These are phyloP conservation scores for Gymnobelideus leadbeateri DNA, from an alignment of 2,113 vertebrate genomes.

Conservation along the genomic window DNA sequence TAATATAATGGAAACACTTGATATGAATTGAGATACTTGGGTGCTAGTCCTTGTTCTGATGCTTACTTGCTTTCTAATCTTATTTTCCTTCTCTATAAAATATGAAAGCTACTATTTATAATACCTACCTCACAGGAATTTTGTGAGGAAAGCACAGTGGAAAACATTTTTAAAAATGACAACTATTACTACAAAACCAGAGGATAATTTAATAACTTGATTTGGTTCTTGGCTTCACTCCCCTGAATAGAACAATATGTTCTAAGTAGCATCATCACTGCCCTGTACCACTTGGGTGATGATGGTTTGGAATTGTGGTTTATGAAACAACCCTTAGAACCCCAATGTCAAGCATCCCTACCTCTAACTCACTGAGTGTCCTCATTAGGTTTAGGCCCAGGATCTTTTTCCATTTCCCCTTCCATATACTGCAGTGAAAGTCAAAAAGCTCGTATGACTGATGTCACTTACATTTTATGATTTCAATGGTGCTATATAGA, in stretches of 20 bases:
- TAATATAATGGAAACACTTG: neutral
- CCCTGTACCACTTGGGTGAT: no score
- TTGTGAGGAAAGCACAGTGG: neutral
- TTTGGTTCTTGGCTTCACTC: neutral
- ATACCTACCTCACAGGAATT: neutral
- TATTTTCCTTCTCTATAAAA: neutral
- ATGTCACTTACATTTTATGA: no score
- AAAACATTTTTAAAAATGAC: neutral
- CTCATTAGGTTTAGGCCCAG: no score
- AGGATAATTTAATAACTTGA: neutral
- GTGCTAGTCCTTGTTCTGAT: neutral
- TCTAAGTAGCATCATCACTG: no score
- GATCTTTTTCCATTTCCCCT: no score
- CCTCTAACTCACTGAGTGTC: no score
- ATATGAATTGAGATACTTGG: neutral
- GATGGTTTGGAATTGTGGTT: no score
- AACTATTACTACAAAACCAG: neutral
- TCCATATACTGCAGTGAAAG: no score
- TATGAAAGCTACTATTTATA: neutral
- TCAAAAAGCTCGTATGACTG: no score
- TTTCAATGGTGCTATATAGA: no score
- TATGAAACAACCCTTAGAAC: no score
- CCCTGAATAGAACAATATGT: neutral
- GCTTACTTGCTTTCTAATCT: neutral
- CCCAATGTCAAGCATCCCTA: no score